Evolutionary conservation across 2,888 invertebrate species (phyloP), one percentile per base, ranked within the genome.

Genomic region (Timema podura): DNA sequence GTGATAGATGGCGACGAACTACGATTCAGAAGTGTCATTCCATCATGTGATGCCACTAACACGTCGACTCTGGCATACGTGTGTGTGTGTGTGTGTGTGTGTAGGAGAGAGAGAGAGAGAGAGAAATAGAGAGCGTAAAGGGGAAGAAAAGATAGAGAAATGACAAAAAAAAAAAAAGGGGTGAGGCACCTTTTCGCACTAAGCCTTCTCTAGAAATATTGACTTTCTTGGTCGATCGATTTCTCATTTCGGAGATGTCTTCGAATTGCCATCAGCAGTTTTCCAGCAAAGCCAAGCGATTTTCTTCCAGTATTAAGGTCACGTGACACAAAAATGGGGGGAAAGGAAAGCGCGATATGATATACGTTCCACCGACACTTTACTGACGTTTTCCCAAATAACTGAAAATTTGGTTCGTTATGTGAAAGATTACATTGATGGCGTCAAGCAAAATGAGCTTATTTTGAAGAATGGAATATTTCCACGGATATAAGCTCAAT

Each of bases 21-120:
- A 57, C 67, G 70, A 70, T 67, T 70, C 66, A 70, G 70, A 66
- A 65, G 61, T 54, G 70, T 70, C 70, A 67, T 67, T 67, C 67
- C 67, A 70, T 67, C 70, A 67, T 47, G 45, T 11, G 47, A 48
- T 44, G 44, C 54, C 67, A 49, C 51, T 57, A 54, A 16, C 51
- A 51, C 67, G 45, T 57, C 54, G 44, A 46, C 57, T 54, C 67
- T 13, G 15, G 44, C 44, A 13, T 11, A 44, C 44, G 61, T 44
- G n/a, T 7, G 61, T 61, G 11, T 44, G 30, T 45, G 44, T 6
- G 5, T 6, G 61, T 44, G 30, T 9, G 3, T 57, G 10, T n/a
- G 13, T 13, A 8, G 5, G 61, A 13, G 45, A n/a, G n/a, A n/a
- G 5, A 61, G 44, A 44, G n/a, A n/a, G 61, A n/a, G n/a, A 11